phyloP scores from a whole-genome alignment of 1,140 invertebrate species.

The Drosophila gunungcola region DNA sequence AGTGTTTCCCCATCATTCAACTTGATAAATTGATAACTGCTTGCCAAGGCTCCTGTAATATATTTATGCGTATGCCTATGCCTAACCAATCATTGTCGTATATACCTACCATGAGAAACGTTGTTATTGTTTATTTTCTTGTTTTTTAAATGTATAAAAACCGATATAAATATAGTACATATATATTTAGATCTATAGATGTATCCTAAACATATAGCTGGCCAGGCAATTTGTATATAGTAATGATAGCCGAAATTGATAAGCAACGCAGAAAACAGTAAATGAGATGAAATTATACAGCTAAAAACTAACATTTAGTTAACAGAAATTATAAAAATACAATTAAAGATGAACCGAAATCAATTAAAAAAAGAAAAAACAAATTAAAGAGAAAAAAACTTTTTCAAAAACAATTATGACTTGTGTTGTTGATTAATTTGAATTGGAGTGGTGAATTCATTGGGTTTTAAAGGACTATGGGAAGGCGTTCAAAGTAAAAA shows the following conservation, averaged over 20 bases:
- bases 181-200: slow-evolving; percentile 23
- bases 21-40: slow-evolving; percentile 50
- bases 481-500: neutral
- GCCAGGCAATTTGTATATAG: slow-evolving; percentile 74
- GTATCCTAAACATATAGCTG: slow-evolving; percentile 46
- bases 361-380: slow-evolving; percentile 69
- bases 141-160: slow-evolving; percentile 84
- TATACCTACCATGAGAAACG: slow-evolving; percentile 62
- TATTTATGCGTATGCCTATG: slow-evolving; percentile 69
- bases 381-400: slow-evolving; percentile 50
- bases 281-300: slow-evolving; percentile 27
- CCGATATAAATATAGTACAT: slow-evolving; percentile 48
- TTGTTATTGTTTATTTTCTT: slow-evolving; percentile 83
- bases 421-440: slow-evolving; percentile 18
- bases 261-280: slow-evolving; percentile 48
- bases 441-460: neutral
- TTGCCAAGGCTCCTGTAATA: slow-evolving; percentile 81
- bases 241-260: slow-evolving; percentile 72
- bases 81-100: slow-evolving; percentile 55
- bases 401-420: slow-evolving; percentile 63
- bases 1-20: slow-evolving; percentile 62
- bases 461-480: neutral
- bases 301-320: slow-evolving; percentile 76
- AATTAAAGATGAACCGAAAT: slow-evolving; percentile 80
- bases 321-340: slow-evolving; percentile 83